phyloP scores from a whole-genome alignment of 2,797 vertebrate species.

The Sebastes flavidus region DNA sequence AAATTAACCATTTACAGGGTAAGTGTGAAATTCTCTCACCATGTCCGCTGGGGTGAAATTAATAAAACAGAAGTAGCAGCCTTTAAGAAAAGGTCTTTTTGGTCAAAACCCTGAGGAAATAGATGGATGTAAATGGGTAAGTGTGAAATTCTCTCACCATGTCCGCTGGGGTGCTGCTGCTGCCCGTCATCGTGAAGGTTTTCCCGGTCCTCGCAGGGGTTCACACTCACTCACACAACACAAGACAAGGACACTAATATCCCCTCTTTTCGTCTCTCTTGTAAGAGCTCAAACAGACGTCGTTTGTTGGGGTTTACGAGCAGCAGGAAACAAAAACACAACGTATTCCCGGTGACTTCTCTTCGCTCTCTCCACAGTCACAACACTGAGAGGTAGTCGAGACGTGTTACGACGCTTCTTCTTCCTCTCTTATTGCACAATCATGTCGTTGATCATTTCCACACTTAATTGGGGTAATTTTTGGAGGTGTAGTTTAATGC shows the following conservation, averaged over 20 bases:
- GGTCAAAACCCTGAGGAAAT: background rate
- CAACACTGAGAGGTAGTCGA: slow-evolving; percentile 49
- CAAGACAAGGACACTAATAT: slow-evolving; percentile 24
- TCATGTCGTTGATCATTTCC: slow-evolving; percentile 47
- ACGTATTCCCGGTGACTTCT: slow-evolving; percentile 26
- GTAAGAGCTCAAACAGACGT: background rate
- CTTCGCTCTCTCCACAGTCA: slow-evolving; percentile 31
- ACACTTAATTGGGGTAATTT: slow-evolving; percentile 1
- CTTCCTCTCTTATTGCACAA: slow-evolving; percentile 67
- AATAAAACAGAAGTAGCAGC: background rate
- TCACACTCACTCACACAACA: slow-evolving; percentile 40
- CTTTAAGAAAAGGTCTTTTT: background rate
- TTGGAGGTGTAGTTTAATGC: background rate
- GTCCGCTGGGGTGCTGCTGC: slow-evolving; percentile 80
- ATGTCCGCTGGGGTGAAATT: slow-evolving; percentile 77
- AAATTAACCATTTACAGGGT: too few relatives aligned
- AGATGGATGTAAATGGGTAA: background rate
- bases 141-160: slow-evolving; percentile 25
- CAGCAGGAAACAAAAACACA: slow-evolving; percentile 22
- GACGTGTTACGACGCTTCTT: slow-evolving; percentile 32
- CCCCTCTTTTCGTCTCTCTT: slow-evolving; percentile 17
- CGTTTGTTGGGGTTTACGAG: slow-evolving; percentile 13
- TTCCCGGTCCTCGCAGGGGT: slow-evolving; percentile 39
- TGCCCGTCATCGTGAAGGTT: slow-evolving; percentile 79
- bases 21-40: background rate